Conservation (phyloP, 2,797 vertebrate species). For the Hapalemur alaotrensis region DNA sequence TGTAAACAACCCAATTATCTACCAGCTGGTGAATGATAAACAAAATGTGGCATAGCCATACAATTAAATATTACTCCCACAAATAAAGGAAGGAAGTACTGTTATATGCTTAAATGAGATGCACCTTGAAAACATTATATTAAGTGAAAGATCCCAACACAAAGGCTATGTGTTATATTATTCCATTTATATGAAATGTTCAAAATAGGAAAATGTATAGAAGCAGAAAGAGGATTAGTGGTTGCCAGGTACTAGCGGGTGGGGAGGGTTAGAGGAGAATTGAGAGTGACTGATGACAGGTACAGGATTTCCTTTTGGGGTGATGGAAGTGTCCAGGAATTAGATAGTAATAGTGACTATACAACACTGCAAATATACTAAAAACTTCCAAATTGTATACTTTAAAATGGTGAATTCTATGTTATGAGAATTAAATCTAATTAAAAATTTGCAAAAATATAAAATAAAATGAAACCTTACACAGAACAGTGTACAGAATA, state of each 20-base stretch:
- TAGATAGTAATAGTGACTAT: background rate
- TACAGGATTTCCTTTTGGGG: background rate
- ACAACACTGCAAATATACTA: background rate
- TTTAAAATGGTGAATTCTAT: background rate
- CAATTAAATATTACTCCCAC: background rate
- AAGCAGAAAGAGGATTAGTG: background rate
- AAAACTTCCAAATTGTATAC: background rate
- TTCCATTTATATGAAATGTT: background rate
- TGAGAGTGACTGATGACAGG: background rate
- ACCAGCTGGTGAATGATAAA: background rate
- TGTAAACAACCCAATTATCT: background rate
- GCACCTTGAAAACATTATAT: background rate
- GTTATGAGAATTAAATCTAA: background rate
- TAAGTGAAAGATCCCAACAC: background rate
- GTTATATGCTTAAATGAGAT: background rate
- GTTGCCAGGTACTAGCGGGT: background rate
- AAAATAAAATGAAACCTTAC: background rate
- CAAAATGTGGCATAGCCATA: background rate
- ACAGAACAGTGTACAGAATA: background rate
- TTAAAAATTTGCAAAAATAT: background rate
- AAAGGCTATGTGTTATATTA: background rate
- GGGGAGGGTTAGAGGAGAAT: background rate
- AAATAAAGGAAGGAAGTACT: background rate
- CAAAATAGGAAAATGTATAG: background rate
- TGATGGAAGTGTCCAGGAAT: background rate